Base-by-base conservation (phyloP, 2,797 vertebrate species). In the Phylloscopus collybita region DNA sequence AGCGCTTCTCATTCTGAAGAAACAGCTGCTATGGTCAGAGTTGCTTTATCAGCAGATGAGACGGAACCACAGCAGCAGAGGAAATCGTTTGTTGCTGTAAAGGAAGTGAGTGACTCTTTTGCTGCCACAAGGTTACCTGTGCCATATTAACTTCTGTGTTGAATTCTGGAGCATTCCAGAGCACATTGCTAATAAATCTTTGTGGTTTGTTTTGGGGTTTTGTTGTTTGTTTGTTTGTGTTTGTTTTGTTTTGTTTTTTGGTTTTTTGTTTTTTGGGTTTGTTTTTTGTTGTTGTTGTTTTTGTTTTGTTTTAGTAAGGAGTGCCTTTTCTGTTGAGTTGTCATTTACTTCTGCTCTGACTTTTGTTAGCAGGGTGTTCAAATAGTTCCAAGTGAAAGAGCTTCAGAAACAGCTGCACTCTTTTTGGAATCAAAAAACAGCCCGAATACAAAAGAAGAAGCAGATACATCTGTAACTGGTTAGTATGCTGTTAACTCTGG, bases 81-180 rank as follows among this genome's bases (percentile, higher is more conserved):
- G 84, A 98, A 99, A 96, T 98, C 98, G 0, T 95, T 98, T 90
- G 96, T 97, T 91, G 98, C 99, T 97, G 98, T 98, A 72, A 99
- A 99, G 97, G 99, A 99, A 98, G 99, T 99, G 91, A 98, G 99
- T 98, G 80, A 61, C 54, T 86, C 29, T 65, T 60, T 42, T 65
- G 57, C 38, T 86, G 49, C 61, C 1, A 2, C 38, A 34, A 1
- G 18, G 13, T 65, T 72, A 86, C 50, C 51, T 60, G 49, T 89
- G 59, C 44, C 38, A 22, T 64, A 71, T 88, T 92, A 67, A 50
- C 16, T 51, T 71, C 29, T 65, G 20, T 80, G 23, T 92, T 75
- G 42, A 95, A 86, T 36, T 80, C 78, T 89, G 32, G 69, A 70
- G 65, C 19, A 2, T 90, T 93, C 13, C 67, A 62, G 45, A 51